Base-by-base conservation (phyloP, 2,797 vertebrate genomes). In the Centroberyx gerrardi region DNA sequence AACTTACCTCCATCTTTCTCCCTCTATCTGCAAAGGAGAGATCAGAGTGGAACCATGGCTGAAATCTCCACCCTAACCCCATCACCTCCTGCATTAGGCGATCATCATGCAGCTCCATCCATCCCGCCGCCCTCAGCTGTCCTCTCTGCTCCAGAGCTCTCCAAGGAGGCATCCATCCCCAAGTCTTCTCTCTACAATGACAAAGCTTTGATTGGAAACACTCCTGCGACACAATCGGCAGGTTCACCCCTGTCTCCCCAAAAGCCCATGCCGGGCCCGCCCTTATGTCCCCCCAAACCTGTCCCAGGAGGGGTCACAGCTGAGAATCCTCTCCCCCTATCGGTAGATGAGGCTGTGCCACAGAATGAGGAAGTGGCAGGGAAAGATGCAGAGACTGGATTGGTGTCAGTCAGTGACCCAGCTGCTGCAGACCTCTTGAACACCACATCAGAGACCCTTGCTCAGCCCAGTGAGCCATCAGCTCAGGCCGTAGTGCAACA, bases 1-100 rank as follows among this genome's bases (percentile, higher is more conserved):
- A 64, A 46, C 38, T 77, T 3, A 44, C 17, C 7, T 67, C 8
- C 0, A 4, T 74, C 2, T 14, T 44, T 70, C 62, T 81, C 15
- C 69, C 6, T 87, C 1, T 78, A 0, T 83, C 48, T 69, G 0
- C 71, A 22, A 86, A 91, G 89, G 82, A 87, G 80, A 71, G 70
- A 74, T 70, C 49, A 75, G 81, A 83, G 85, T 68, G 90, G 75
- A 87, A 89, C 77, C 63, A 96, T 96, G 95, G 94, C 95, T 13
- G 95, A 96, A 80, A 86, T 95, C 62, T 93, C 91, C 49, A 83
- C 94, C 66, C 78, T 95, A 29, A 92, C 90, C 65, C 87, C 93
- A 18, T 94, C 94, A 9, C 81, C 94, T 49, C 86, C 95, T 53
- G 81, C 87, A 5, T 71, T 94, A 80, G 85, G 80, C 3, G 95